Evolutionary conservation across 2,888 invertebrate species (phyloP).

Genomic region (Bedellia somnulentella): DNA sequence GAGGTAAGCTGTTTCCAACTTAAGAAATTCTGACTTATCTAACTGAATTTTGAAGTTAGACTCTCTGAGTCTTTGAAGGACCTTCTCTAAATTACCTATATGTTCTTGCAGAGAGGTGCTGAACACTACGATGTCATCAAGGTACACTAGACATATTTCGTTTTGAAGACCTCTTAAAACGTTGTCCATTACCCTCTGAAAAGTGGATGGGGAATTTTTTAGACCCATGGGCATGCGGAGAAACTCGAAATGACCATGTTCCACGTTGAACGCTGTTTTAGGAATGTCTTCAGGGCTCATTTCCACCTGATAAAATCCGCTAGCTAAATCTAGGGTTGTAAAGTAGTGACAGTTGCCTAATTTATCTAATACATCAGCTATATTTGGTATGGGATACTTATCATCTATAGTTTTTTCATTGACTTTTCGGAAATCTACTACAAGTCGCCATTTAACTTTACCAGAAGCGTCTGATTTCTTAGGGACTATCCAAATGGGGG

Average conservation of each 20-base stretch:
- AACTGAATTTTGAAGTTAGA: slow-evolving; percentile 5
- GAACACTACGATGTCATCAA: too few relatives aligned
- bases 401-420: slow-evolving; percentile 3
- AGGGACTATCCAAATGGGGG: neutral
- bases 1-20: slow-evolving; percentile 9
- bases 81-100: slow-evolving; percentile 2
- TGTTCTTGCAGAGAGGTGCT: slow-evolving; percentile 2
- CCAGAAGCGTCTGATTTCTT: slow-evolving; percentile 1
- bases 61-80: slow-evolving; percentile 7
- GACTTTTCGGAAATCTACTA: slow-evolving; percentile 3
- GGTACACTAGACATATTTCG: neutral
- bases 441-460: slow-evolving; percentile 2
- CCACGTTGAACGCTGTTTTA: neutral
- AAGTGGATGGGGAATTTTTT: too few relatives aligned
- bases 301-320: neutral
- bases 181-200: too few relatives aligned
- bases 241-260: too few relatives aligned
- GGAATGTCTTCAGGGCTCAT: neutral
- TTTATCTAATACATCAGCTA: slow-evolving; percentile 1
- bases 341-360: slow-evolving; percentile 1
- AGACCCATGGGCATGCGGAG: too few relatives aligned
- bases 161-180: neutral
- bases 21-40: slow-evolving; percentile 7
- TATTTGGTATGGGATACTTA: neutral
- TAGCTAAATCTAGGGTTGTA: slow-evolving; percentile 1